Evolutionary conservation across 1,140 invertebrate species (phyloP).

Genomic region (honey bee (Apis mellifera)): DNA sequence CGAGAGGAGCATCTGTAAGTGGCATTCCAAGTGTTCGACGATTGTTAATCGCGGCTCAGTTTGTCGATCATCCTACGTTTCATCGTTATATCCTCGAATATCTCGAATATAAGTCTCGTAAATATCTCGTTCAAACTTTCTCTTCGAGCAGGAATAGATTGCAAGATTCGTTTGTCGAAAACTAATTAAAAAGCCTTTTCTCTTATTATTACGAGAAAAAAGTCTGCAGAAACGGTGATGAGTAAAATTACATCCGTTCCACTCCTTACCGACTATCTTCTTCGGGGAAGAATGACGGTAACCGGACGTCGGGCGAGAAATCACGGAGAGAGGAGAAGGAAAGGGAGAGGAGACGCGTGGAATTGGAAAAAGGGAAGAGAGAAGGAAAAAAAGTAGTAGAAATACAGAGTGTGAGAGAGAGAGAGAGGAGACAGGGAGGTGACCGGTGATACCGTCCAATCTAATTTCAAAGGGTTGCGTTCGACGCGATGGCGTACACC

Average conservation of each 20-base stretch:
- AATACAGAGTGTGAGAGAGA: slow-evolving; percentile 29
- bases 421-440: slow-evolving; percentile 36
- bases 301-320: slow-evolving; percentile 3
- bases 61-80: background rate
- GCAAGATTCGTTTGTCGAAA: background rate
- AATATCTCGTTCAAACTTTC: no score
- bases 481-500: slow-evolving; percentile 52
- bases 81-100: no score
- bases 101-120: no score
- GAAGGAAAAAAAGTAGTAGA: slow-evolving; percentile 15
- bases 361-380: slow-evolving; percentile 23
- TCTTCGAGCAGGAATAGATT: no score
- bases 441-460: slow-evolving; percentile 67
- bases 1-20: background rate
- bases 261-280: background rate
- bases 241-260: background rate
- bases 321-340: background rate
- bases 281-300: no score
- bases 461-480: slow-evolving; percentile 66
- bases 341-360: background rate
- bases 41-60: slow-evolving; percentile 17
- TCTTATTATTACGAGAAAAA: no score
- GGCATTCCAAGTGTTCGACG: background rate
- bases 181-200: background rate
- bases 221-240: no score